These are phyloP conservation scores for Eumerus sabulonum DNA, from an alignment of 2,888 invertebrate genomes.

Conservation along the genomic window DNA sequence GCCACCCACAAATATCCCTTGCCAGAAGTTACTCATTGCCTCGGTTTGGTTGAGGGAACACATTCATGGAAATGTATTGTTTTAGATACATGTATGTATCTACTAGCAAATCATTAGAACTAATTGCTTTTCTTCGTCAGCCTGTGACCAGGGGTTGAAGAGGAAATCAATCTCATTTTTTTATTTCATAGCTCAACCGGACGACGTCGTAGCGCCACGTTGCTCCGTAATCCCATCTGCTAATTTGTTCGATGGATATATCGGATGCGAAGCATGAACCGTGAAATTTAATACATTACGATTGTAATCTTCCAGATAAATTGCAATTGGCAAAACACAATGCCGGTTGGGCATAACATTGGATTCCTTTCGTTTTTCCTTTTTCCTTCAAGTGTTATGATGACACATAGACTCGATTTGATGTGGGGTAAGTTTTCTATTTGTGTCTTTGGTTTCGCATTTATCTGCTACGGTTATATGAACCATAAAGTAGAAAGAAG, in stretches of 20 bases:
- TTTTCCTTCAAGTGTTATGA: constrained; percentile 50
- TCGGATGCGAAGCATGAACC: constrained; percentile 56
- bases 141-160: background rate
- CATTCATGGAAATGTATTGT: too few relatives aligned
- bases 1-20: too few relatives aligned
- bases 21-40: too few relatives aligned
- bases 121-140: background rate
- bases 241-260: constrained; percentile 58
- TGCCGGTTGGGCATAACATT: constrained; percentile 47
- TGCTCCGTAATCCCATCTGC: constrained; percentile 54
- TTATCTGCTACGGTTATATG: constrained; percentile 20
- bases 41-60: too few relatives aligned
- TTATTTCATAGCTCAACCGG: constrained; percentile 19
- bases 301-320: constrained; percentile 54
- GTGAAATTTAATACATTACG: constrained; percentile 63
- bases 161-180: constrained; percentile 51
- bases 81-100: too few relatives aligned
- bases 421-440: constrained; percentile 15
- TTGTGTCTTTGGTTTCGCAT: constrained; percentile 15
- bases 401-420: constrained; percentile 36
- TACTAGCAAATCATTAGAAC: constrained; percentile 2
- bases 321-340: constrained; percentile 62
- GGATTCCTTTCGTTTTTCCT: constrained; percentile 20
- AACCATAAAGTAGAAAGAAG: background rate
- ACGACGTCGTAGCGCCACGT: constrained; percentile 7